Evolutionary conservation across 2,888 invertebrate genomes (phyloP).

Genomic region (Pheosia tremula): DNA sequence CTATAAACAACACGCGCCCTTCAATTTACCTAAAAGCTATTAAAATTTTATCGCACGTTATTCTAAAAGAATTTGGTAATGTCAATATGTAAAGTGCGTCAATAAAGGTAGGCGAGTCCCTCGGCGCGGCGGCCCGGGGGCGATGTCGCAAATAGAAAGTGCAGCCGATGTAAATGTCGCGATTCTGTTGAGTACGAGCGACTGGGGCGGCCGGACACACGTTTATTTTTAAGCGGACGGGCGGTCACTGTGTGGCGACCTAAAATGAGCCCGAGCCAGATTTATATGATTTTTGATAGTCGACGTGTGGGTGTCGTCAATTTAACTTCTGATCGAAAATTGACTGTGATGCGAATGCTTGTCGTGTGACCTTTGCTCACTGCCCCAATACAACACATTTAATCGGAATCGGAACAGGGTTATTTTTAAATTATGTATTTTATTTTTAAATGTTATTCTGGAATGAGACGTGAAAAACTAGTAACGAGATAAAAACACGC

Average conservation of each 20-base stretch:
- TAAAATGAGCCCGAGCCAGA: conserved; percentile 61
- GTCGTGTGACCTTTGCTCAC: conserved; percentile 18
- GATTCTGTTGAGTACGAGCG: conserved; percentile 37
- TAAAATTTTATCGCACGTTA: conserved; percentile 9
- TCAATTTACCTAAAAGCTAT: conserved; percentile 3
- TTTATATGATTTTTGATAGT: conserved; percentile 67
- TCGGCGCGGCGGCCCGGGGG: conserved; percentile 48
- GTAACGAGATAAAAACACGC: not conserved
- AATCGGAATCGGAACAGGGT: conserved; percentile 16
- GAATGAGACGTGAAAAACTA: conserved; percentile 6
- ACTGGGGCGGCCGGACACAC: conserved; percentile 42
- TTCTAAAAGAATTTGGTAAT: conserved; percentile 7
- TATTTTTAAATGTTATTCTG: conserved; percentile 6
- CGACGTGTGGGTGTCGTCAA: conserved; percentile 43
- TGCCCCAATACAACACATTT: conserved; percentile 20
- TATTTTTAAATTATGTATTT: conserved; percentile 23
- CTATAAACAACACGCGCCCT: not conserved
- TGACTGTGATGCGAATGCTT: conserved; percentile 32
- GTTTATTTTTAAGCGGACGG: conserved; percentile 67
- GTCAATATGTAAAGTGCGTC: conserved; percentile 11
- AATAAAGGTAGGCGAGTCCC: conserved; percentile 26
- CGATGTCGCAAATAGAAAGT: conserved; percentile 72
- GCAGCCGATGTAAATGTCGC: conserved; percentile 76
- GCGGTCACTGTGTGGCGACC: conserved; percentile 59
- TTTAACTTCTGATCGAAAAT: conserved; percentile 43